These are phyloP conservation scores for Ectemnius lituratus DNA, from an alignment of 2,888 invertebrate species.

Conservation along the genomic window DNA sequence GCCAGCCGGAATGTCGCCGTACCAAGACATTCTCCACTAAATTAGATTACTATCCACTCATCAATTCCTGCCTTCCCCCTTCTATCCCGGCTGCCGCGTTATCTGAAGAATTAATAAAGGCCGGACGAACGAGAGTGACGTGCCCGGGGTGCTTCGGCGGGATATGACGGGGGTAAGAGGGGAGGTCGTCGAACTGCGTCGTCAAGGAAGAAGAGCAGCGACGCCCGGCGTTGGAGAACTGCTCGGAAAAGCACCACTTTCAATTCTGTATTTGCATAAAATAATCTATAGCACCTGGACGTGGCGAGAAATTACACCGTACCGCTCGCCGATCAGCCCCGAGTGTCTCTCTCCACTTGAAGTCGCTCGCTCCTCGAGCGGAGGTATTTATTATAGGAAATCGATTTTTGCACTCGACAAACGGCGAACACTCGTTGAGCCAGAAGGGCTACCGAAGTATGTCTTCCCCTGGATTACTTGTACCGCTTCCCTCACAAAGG, in stretches of 20 bases:
- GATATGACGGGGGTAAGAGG: background rate
- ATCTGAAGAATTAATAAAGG: constrained; percentile 65
- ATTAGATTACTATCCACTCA: constrained; percentile 69
- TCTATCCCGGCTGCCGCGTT: constrained; percentile 43
- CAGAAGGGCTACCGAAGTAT: constrained; percentile 19
- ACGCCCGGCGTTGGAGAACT: constrained; percentile 4
- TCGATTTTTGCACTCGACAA: constrained; percentile 41
- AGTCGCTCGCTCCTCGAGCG: constrained; percentile 27
- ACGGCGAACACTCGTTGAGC: constrained; percentile 12
- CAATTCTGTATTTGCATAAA: constrained; percentile 66
- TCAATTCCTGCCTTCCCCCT: constrained; percentile 57
- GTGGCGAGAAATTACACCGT: constrained; percentile 60
- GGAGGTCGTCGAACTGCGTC: constrained; percentile 22
- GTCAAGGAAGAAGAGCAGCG: constrained; percentile 2
- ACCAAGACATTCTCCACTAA: constrained; percentile 61
- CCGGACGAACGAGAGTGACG: background rate
- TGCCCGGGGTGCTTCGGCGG: background rate
- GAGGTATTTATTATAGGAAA: constrained; percentile 59
- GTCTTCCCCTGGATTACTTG: background rate
- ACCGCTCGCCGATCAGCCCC: constrained; percentile 30
- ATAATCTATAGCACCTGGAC: constrained; percentile 60
- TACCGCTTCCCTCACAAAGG: background rate
- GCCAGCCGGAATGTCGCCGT: constrained; percentile 52
- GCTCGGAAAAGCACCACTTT: constrained; percentile 57
- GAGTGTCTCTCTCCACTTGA: constrained; percentile 28